Evolutionary conservation across 1,140 invertebrate species (phyloP).

Genomic region (Monochamus saltuarius): DNA sequence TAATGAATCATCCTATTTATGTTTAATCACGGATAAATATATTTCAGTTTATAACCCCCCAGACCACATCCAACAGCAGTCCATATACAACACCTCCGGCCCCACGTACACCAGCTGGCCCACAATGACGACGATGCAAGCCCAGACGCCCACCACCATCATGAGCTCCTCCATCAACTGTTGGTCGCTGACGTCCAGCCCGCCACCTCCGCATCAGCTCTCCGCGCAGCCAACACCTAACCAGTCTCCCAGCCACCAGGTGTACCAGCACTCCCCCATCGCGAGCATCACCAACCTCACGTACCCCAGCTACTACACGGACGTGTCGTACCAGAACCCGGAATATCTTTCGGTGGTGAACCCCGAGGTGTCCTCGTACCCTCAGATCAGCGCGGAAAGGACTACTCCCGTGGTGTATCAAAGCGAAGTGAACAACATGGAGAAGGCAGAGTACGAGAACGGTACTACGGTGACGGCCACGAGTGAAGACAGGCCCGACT

Average conservation of each 20-base stretch:
- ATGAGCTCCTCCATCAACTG: slow-evolving; percentile 46
- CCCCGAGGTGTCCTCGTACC: slow-evolving; percentile 36
- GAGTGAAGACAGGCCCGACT: slow-evolving; percentile 34
- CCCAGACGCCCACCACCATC: slow-evolving; percentile 43
- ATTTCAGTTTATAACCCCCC: slow-evolving; percentile 48
- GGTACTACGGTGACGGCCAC: slow-evolving; percentile 14
- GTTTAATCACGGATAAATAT: too few relatives aligned
- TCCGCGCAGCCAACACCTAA: slow-evolving; percentile 43
- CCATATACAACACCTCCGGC: slow-evolving; percentile 37
- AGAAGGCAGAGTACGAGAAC: slow-evolving; percentile 31
- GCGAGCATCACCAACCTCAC: slow-evolving; percentile 48
- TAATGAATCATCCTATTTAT: too few relatives aligned
- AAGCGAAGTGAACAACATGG: slow-evolving; percentile 24
- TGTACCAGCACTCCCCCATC: slow-evolving; percentile 46
- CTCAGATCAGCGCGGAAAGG: slow-evolving; percentile 38
- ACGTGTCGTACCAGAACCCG: slow-evolving; percentile 45
- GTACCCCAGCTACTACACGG: slow-evolving; percentile 48
- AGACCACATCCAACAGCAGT: slow-evolving; percentile 49
- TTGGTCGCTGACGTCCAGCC: slow-evolving; percentile 48
- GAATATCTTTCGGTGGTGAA: slow-evolving; percentile 45
- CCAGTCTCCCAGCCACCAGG: slow-evolving; percentile 49
- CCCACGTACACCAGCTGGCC: slow-evolving; percentile 48
- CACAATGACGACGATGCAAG: slow-evolving; percentile 39
- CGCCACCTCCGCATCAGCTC: slow-evolving; percentile 47
- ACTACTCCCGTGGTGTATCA: slow-evolving; percentile 36